Evolutionary conservation across 2,888 invertebrate species (phyloP), one percentile per base, ranked within the genome.

Genomic region (Apomyelois bistriatella): DNA sequence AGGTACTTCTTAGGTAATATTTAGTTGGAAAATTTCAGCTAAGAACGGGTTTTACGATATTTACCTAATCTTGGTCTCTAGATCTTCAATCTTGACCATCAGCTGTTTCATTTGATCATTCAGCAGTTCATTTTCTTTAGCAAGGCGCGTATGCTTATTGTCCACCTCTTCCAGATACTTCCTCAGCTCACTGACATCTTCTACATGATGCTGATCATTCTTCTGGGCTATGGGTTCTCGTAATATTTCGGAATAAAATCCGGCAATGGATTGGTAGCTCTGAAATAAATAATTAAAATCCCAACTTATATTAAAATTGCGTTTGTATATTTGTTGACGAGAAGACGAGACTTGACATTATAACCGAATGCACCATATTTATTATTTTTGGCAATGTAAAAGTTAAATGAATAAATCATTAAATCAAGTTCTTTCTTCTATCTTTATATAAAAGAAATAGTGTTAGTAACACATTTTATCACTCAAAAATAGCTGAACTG

Each of bases 21-120:
- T n/a, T n/a, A n/a, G n/a, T n/a, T n/a, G n/a, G n/a, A n/a, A n/a
- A n/a, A n/a, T n/a, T n/a, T n/a, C n/a, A n/a, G n/a, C n/a, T n/a
- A n/a, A n/a, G n/a, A n/a, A n/a, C n/a, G n/a, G n/a, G n/a, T n/a
- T n/a, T n/a, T n/a, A n/a, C n/a, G 9, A 28, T 9, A 32, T 16
- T 74, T 82, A 89, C 89, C 83, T 85, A 56, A 86, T 62, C 67
- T 81, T 84, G 66, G 65, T 69, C 70, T 88, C 88, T 59, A 89
- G 73, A 58, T 81, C 79, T 47, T 79, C 79, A 10, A 89, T 76
- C 60, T 77, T 86, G 1, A 58, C 54, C 61, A 71, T 75, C 83
- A 88, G 80, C 36, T 66, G 78, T 58, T 68, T 73, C 68, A 89
- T 70, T 54, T 74, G 73, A 9, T 85, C 75, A 36, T 76, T 79